Evolutionary conservation across 2,797 vertebrate genomes (phyloP).

Genomic region (Buphagus erythrorhynchus): DNA sequence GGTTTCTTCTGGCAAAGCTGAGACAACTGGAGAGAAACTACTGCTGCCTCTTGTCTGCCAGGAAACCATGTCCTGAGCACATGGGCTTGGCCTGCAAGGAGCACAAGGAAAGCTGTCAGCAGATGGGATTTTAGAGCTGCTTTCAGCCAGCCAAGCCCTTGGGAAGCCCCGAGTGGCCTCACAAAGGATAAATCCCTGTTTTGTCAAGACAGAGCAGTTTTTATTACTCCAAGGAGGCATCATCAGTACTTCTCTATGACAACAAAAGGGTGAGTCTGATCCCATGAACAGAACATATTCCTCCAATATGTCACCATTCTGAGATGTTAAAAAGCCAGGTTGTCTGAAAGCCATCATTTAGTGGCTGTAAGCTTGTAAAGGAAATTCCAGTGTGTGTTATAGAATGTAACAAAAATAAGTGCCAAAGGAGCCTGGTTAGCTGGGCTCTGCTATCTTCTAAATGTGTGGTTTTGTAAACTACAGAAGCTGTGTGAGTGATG

Average conservation of each 20-base stretch:
- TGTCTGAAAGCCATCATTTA: background rate
- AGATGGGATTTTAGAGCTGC: background rate
- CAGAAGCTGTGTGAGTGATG: background rate
- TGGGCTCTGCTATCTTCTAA: background rate
- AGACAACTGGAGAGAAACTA: background rate
- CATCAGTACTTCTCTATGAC: conserved; percentile 8
- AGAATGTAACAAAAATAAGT: background rate
- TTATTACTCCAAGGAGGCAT: background rate
- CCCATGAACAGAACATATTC: background rate
- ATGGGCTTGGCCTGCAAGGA: background rate
- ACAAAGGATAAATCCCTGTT: background rate
- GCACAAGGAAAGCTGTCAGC: background rate
- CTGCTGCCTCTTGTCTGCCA: background rate
- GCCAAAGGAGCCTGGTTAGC: background rate
- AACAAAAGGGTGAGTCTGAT: conserved; percentile 31
- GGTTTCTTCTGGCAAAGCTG: background rate
- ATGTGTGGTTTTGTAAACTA: background rate
- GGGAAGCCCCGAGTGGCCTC: background rate
- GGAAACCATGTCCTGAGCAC: background rate
- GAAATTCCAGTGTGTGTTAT: background rate
- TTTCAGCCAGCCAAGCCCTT: background rate
- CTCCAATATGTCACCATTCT: background rate
- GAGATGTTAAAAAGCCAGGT: background rate
- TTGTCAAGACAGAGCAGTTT: background rate
- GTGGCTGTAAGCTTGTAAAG: background rate